These are phyloP conservation scores for Megamerina dolium DNA, from an alignment of 2,888 invertebrate species.

Conservation along the genomic window DNA sequence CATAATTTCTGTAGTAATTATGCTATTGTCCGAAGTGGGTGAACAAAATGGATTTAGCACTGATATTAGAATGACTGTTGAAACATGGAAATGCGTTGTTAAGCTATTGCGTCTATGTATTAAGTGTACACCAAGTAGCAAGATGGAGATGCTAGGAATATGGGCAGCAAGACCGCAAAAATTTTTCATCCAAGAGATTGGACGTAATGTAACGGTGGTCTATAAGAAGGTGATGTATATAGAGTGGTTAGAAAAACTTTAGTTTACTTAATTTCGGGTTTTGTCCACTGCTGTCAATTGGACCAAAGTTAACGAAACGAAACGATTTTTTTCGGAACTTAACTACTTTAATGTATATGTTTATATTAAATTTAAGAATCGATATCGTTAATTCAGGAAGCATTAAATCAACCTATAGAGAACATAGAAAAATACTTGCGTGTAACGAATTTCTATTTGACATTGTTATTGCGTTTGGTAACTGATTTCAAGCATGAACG, in stretches of 20 bases:
- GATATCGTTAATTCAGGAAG: constrained; percentile 14
- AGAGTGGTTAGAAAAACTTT: neutral
- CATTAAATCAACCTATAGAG: constrained; percentile 16
- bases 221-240: no score
- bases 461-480: constrained; percentile 25
- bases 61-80: constrained; percentile 21
- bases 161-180: constrained; percentile 26
- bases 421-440: constrained; percentile 28
- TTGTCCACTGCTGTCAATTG: no score
- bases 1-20: constrained; percentile 22
- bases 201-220: constrained; percentile 17
- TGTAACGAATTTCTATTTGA: constrained; percentile 26
- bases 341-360: neutral
- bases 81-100: constrained; percentile 29
- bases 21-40: constrained; percentile 22
- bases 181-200: constrained; percentile 22
- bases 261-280: no score
- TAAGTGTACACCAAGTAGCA: no score
- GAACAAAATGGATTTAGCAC: constrained; percentile 15
- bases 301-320: no score
- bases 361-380: neutral
- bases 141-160: no score
- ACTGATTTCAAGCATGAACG: constrained; percentile 33
- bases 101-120: no score
- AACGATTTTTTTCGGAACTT: no score